Conservation (phyloP, 2,888 invertebrate species). For the Drosophila mercatorum region DNA sequence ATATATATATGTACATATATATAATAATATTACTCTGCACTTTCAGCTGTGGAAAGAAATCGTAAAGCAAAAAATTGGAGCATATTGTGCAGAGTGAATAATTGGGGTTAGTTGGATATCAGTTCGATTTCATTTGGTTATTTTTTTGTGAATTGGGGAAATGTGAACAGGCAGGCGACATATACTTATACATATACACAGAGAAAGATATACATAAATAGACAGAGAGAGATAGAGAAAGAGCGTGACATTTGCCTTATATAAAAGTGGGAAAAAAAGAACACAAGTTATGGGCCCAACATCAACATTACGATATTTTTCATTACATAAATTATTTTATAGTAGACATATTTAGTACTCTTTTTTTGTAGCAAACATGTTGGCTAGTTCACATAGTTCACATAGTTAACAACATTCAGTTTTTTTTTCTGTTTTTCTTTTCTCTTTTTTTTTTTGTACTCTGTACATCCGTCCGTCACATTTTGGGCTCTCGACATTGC, state of each 20-base stretch:
- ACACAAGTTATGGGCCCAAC: constrained; percentile 77
- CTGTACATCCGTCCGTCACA: constrained; percentile 79
- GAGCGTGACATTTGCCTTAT: constrained; percentile 47
- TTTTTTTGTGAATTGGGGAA: constrained; percentile 18
- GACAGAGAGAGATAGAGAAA: constrained; percentile 9
- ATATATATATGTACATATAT: not conserved
- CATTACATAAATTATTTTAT: constrained; percentile 84
- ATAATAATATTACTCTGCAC: constrained; percentile 15
- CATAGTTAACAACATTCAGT: constrained; percentile 68
- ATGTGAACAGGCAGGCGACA: constrained; percentile 19
- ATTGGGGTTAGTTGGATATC: constrained; percentile 23
- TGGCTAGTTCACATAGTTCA: constrained; percentile 52
- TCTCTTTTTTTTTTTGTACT: constrained; percentile 57
- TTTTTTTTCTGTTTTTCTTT: not conserved
- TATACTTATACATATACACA: constrained; percentile 37
- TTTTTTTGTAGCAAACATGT: constrained; percentile 62
- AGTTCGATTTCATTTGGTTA: constrained; percentile 15
- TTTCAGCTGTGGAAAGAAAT: constrained; percentile 11
- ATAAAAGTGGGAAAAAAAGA: constrained; percentile 35
- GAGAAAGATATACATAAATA: constrained; percentile 16
- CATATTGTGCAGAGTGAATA: constrained; percentile 53
- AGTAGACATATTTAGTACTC: constrained; percentile 81
- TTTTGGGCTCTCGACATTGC: constrained; percentile 50
- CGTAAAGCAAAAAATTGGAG: constrained; percentile 24
- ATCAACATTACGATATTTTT: constrained; percentile 84